phyloP scores from a whole-genome alignment of 2,888 invertebrate species.

The Hoplodrina blanda region DNA sequence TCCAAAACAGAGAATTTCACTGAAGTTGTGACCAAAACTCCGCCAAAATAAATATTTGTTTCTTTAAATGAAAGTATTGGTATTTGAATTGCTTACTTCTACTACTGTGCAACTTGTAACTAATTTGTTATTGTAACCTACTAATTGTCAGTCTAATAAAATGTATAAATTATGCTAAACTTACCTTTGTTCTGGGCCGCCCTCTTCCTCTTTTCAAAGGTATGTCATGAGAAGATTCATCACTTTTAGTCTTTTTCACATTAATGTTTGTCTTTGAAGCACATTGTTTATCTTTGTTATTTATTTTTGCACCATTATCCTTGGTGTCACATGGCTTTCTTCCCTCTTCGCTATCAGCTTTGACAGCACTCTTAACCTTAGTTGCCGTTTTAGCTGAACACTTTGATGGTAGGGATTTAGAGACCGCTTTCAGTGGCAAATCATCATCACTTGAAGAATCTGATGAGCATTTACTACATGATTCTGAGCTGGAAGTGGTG shows the following conservation, averaged over 20 bases:
- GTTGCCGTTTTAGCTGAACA: slow-evolving; percentile 72
- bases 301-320: slow-evolving; percentile 72
- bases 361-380: slow-evolving; percentile 72
- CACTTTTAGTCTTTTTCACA: slow-evolving; percentile 84
- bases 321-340: slow-evolving; percentile 74
- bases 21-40: not conserved
- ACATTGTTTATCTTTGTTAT: slow-evolving; percentile 80
- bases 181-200: slow-evolving; percentile 85
- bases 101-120: not conserved
- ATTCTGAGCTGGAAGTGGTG: slow-evolving; percentile 87
- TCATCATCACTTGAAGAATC: slow-evolving; percentile 88
- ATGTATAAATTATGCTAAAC: slow-evolving; percentile 60
- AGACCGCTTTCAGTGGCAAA: slow-evolving; percentile 84
- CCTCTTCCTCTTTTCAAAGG: slow-evolving; percentile 81
- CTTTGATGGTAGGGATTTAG: slow-evolving; percentile 80
- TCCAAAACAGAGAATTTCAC: not conserved
- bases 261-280: slow-evolving; percentile 72
- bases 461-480: slow-evolving; percentile 88
- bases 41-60: not conserved
- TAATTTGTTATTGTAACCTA: not conserved
- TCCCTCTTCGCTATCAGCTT: slow-evolving; percentile 82
- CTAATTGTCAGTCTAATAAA: not conserved
- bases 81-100: not conserved
- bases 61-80: not conserved
- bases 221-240: slow-evolving; percentile 73